Conservation (phyloP, 1,140 invertebrate genomes). For the Euwallacea fornicatus region DNA sequence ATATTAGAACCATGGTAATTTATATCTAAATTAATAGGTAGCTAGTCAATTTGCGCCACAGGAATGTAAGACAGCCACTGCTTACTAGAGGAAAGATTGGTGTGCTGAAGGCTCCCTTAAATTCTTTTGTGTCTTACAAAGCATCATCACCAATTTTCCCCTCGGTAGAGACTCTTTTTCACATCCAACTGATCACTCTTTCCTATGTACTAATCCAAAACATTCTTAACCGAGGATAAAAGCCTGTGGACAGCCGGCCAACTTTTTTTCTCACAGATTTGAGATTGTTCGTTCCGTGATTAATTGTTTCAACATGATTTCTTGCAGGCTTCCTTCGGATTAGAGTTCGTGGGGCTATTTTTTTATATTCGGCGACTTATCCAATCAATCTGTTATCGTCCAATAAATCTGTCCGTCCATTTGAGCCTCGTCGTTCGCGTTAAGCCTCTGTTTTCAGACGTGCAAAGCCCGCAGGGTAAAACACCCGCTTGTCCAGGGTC, state of each 20-base stretch:
- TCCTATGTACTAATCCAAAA: too few relatives aligned
- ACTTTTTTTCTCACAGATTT: conserved; percentile 9
- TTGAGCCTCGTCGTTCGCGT: conserved; percentile 2
- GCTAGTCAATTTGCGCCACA: too few relatives aligned
- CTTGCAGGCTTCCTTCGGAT: conserved; percentile 11
- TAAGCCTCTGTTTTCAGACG: conserved; percentile 16
- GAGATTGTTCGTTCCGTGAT: conserved; percentile 14
- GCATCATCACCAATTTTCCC: too few relatives aligned
- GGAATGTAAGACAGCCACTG: too few relatives aligned
- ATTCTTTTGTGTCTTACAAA: too few relatives aligned
- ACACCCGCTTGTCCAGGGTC: conserved; percentile 5
- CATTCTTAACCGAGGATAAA: too few relatives aligned
- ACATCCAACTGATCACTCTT: too few relatives aligned
- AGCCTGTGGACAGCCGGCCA: not conserved
- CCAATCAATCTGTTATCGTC: conserved; percentile 24
- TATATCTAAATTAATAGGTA: too few relatives aligned
- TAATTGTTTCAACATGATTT: conserved; percentile 24
- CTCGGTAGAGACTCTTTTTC: too few relatives aligned
- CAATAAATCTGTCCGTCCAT: conserved; percentile 22
- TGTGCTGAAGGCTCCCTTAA: too few relatives aligned
- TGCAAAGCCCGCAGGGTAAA: conserved; percentile 11
- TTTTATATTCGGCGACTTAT: conserved; percentile 19
- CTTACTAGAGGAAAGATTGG: too few relatives aligned
- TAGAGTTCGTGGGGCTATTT: conserved; percentile 13
- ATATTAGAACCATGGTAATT: too few relatives aligned